Base-by-base conservation (phyloP, 1,140 invertebrate genomes). In the Bombus soroeensis region DNA sequence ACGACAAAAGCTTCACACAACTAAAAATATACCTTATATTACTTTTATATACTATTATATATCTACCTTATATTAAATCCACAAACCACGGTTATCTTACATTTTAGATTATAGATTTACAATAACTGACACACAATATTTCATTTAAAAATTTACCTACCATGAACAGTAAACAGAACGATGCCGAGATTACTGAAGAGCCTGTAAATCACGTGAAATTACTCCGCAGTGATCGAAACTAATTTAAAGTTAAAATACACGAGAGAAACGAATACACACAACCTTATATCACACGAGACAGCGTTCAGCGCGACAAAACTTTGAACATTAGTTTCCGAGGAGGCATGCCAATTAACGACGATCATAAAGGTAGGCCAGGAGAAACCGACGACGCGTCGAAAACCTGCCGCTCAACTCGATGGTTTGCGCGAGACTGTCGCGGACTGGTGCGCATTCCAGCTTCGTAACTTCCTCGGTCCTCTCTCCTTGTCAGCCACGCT, bases 391-490 rank as follows among this genome's bases (percentile, higher is more conserved):
- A 64, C 41, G 39, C 66, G 59, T 62, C 59, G 77, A 71, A 39
- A 71, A 28, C 28, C 70, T 66, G 59, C 89, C 78, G 70, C 62
- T 70, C 89, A 25, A 53, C 47, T 59, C 87, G 87, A 81, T 74
- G 87, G 84, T 89, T 81, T 62, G 79, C 80, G 87, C 87, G 85
- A 78, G 62, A 91, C 90, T 91, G 85, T 34, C 84, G 84, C 81
- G 81, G 53, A 87, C 41, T 72, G 83, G 64, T 80, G 66, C 71
- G 64, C 70, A 80, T 83, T 82, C 74, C 86, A 74, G 86, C 88
- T 81, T 86, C 81, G 89, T 80, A 53, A 74, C 88, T 88, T 88
- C 88, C 89, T 81, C 77, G 43, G 37, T 75, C 41, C 81, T 86
- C 86, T 89, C 86, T 89, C 89, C 85, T 87, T 87, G 76, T 78